phyloP scores from a whole-genome alignment of 2,113 vertebrate species.

The Oncorhynchus masou region DNA sequence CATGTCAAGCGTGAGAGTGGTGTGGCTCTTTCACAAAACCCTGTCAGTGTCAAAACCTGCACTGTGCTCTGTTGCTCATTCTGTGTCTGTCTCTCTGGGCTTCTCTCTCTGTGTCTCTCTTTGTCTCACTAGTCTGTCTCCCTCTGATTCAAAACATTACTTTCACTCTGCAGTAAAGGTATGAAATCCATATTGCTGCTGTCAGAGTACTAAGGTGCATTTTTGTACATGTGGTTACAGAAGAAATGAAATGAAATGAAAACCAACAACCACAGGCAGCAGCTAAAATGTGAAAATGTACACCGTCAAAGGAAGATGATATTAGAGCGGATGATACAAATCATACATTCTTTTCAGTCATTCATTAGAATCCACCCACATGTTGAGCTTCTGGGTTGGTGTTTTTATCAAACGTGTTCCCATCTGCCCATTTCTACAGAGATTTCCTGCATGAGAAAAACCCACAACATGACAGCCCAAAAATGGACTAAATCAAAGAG shows the following conservation, averaged over 20 bases:
- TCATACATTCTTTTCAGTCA: neutral
- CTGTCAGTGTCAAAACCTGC: slow-evolving; percentile 6
- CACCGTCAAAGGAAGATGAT: slow-evolving; percentile 10
- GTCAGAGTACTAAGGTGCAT: neutral
- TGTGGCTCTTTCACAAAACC: slow-evolving; percentile 24
- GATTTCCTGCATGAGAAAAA: neutral
- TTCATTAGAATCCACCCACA: slow-evolving; percentile 30
- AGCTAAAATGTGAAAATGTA: neutral
- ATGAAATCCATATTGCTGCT: neutral
- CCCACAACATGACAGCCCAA: neutral
- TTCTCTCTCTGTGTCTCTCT: neutral
- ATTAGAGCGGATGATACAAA: neutral
- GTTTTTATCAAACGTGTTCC: slow-evolving; percentile 34
- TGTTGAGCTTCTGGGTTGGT: slow-evolving; percentile 24
- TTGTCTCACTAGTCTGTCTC: neutral
- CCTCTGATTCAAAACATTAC: neutral
- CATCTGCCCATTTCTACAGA: slow-evolving; percentile 23
- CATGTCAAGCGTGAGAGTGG: slow-evolving; percentile 36
- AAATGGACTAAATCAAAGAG: neutral
- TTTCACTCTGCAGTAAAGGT: neutral
- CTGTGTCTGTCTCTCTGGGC: neutral
- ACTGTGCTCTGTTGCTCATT: neutral
- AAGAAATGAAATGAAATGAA: neutral
- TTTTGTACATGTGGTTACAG: neutral
- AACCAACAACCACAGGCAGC: neutral